Base-by-base conservation (phyloP, 1,140 invertebrate genomes). In the Leguminivora glycinivorella region DNA sequence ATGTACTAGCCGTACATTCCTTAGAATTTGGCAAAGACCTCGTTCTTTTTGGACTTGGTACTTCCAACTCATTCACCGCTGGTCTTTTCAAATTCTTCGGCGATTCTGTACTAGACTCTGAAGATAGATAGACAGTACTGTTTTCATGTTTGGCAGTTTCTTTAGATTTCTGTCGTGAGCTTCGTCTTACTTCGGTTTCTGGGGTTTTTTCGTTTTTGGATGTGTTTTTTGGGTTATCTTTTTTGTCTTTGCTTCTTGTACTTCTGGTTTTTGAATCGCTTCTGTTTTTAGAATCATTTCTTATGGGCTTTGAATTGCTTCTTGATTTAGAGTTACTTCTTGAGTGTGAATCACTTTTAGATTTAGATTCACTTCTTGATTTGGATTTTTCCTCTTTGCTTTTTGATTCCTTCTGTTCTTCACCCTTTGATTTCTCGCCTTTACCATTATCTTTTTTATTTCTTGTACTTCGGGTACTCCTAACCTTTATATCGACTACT, bases 81-180 rank as follows among this genome's bases (percentile, higher is more conserved):
- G 72, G 66, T 34, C 82, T 79, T 70, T 87, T 84, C 9, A 80
- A 52, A 29, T 66, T 77, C 52, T 67, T 74, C 0, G 77, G 72
- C 1, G 77, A 80, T 69, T 78, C 80, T 4, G 29, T 25, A 43
- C 71, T 72, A 1, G 79, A 79, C 31, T 78, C 79, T 25, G 77
- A 79, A 1, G 83, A 84, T 22, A 78, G 25, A 72, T 87, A 87
- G 0, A 84, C 79, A 10, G 75, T 78, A 68, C 86, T 90, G 40
- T 83, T 67, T 67, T 87, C 82, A n/a, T 70, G 71, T 34, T 70
- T 71, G 22, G 66, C 17, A 10, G 47, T 52, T 43, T 71, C 29
- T 31, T 74, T 34, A 19, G 31, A 24, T 72, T 71, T 72, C 14
- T 67, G 72, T 69, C 40, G 22, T 14, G 31, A 31, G 14, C 25